A percentile compares a stretch with the other conserved stretches of the same genome.
Conservation (phyloP, 2,888 invertebrate genomes). For the Ornithoptera alexandrae region DNA sequence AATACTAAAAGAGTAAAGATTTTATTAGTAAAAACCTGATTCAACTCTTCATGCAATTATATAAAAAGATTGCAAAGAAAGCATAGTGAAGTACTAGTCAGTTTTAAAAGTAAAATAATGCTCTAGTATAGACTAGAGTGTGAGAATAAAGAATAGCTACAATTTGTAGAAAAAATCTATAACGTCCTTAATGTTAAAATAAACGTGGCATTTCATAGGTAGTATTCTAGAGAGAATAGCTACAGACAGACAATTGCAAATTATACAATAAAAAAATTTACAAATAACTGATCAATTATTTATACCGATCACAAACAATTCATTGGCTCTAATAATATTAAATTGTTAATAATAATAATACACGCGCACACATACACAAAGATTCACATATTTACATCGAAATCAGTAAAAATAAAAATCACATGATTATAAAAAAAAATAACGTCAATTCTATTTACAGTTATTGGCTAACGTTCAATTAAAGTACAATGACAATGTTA, state of each 20-base stretch:
- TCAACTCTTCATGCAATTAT: background rate
- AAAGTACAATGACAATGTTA: conserved; percentile 19
- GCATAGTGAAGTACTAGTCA: background rate
- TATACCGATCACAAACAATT: conserved; percentile 61
- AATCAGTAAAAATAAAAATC: conserved; percentile 63
- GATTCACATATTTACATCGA: conserved; percentile 75
- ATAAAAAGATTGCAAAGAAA: background rate
- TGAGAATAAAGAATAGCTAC: background rate
- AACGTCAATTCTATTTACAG: conserved; percentile 28
- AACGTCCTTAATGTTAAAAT: background rate
- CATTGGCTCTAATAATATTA: conserved; percentile 60
- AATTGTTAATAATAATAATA: conserved; percentile 51
- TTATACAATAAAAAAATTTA: conserved; percentile 70
- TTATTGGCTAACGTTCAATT: conserved; percentile 28
- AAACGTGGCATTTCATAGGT: conserved; percentile 3
- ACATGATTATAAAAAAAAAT: conserved; percentile 47
- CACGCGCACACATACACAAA: conserved; percentile 57
- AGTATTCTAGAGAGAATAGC: conserved; percentile 44
- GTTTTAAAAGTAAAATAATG: background rate
- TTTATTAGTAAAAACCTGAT: background rate
- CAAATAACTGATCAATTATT: conserved; percentile 64
- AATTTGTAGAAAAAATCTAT: background rate
- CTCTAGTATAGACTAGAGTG: background rate
- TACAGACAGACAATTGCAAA: conserved; percentile 60
- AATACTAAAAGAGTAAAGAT: background rate